Conservation (phyloP, 2,113 vertebrate species). For the Dicerorhinus sumatrensis region DNA sequence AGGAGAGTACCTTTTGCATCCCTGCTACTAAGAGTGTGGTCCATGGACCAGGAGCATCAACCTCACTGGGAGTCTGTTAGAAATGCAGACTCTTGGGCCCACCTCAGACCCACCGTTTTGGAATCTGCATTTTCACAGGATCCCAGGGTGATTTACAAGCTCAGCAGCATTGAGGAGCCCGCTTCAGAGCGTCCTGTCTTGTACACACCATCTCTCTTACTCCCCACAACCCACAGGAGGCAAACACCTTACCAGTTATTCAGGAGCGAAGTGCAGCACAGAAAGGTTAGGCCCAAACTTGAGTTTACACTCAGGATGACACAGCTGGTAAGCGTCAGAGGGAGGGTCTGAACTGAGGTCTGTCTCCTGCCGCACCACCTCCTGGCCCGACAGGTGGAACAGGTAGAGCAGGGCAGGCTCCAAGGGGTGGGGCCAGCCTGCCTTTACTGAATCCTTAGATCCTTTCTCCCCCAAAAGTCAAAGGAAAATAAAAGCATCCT, state of each 20-base stretch:
- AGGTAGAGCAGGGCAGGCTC: fast-evolving
- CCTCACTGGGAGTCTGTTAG: background rate
- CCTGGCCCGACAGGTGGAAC: background rate
- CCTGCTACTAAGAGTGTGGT: background rate
- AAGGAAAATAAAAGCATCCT: background rate
- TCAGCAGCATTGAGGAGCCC: background rate
- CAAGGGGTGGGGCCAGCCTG: background rate
- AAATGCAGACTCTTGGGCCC: background rate
- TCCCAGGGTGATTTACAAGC: no score
- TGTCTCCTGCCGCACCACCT: background rate
- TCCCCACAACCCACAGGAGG: no score
- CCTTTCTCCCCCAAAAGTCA: background rate
- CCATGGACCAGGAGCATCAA: fast-evolving
- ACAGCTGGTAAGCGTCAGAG: background rate
- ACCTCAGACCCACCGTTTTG: no score
- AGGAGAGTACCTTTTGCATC: background rate
- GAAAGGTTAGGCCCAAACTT: background rate
- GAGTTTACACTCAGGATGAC: background rate
- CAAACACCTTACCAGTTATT: background rate
- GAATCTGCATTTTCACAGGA: background rate
- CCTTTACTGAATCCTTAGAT: background rate
- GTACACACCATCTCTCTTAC: background rate
- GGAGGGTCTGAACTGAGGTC: background rate
- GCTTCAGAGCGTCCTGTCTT: background rate
- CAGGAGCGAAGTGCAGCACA: background rate